Evolutionary conservation across 2,113 vertebrate species (phyloP), one percentile per base, ranked within the genome.

Genomic region (Antigone vipio): DNA sequence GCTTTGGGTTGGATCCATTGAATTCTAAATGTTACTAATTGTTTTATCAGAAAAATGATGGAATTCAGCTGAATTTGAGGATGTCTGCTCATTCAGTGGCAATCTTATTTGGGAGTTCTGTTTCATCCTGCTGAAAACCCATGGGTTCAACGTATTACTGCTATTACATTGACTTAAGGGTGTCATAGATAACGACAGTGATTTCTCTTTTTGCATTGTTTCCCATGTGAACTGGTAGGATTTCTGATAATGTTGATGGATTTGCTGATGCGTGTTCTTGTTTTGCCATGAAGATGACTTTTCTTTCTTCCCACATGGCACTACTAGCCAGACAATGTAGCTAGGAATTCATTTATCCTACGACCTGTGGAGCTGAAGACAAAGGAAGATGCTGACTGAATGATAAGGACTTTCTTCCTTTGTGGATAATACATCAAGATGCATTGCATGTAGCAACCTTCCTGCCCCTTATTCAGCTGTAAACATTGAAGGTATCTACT

Each of bases 361-460:
- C 1, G 0, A 82, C 89, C 74, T 68, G 77, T 75, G 94, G 80
- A 91, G 87, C 87, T 87, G 89, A 84, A 96, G 84, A 84, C 60
- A 95, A 85, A 91, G 73, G 69, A 49, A 82, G 93, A 94, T 89
- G 89, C 87, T 85, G 60, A 8, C 56, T 92, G 93, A 95, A 94
- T 94, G 89, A 95, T 89, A 95, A 95, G 74, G 60, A 56, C 50
- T 87, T 40, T 49, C 16, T 52, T 69, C 40, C 30, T 95, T 95
- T 91, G 91, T 95, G 93, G 60, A 52, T 79, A 34, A 21, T 42
- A n/a, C 66, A 79, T 96, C 77, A 64, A 24, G 77, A 89, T 90
- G 84, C 84, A 29, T 49, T 85, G 49, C 89, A 53, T 81, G 89
- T 60, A 94, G 81, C 62, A 78, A 56, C 35, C 53, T 91, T 26